These are phyloP conservation scores for Drosophila elegans DNA, from an alignment of 1,140 invertebrate species.

Conservation along the genomic window DNA sequence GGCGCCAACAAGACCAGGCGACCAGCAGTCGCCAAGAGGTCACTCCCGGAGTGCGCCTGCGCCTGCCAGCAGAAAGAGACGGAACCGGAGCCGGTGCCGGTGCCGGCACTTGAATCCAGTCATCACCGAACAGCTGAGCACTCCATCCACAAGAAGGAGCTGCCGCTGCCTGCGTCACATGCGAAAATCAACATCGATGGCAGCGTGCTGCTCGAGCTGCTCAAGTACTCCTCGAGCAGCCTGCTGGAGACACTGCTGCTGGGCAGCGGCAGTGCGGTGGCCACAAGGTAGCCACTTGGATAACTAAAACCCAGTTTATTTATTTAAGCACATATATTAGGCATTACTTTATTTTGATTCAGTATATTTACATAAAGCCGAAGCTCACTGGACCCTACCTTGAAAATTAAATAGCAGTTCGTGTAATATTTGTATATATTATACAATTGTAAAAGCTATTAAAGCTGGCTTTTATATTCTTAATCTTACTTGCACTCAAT, in stretches of 20 bases:
- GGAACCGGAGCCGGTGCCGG: slow-evolving; percentile 20
- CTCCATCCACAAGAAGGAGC: slow-evolving; percentile 26
- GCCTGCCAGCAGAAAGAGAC: slow-evolving; percentile 52
- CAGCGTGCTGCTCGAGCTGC: slow-evolving; percentile 61
- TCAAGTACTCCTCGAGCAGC: slow-evolving; percentile 70
- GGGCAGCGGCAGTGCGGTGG: slow-evolving; percentile 59
- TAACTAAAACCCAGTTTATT: not conserved
- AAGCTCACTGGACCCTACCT: too few species aligned
- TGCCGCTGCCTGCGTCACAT: not conserved
- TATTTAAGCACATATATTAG: not conserved
- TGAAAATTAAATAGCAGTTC: too few species aligned
- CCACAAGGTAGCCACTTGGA: slow-evolving; percentile 41
- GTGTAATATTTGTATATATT: too few species aligned
- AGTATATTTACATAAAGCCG: too few species aligned
- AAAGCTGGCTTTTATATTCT: too few species aligned
- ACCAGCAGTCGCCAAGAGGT: slow-evolving; percentile 52
- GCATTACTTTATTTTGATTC: not conserved
- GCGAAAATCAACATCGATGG: slow-evolving; percentile 43
- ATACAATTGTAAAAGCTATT: too few species aligned
- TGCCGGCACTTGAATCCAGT: slow-evolving; percentile 27
- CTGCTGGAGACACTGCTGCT: slow-evolving; percentile 66
- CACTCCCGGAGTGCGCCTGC: slow-evolving; percentile 61
- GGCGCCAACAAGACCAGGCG: slow-evolving; percentile 77
- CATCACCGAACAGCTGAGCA: slow-evolving; percentile 56
- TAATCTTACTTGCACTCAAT: too few species aligned